These are phyloP conservation scores for Sturnus vulgaris DNA, from an alignment of 2,113 vertebrate genomes.

Conservation along the genomic window DNA sequence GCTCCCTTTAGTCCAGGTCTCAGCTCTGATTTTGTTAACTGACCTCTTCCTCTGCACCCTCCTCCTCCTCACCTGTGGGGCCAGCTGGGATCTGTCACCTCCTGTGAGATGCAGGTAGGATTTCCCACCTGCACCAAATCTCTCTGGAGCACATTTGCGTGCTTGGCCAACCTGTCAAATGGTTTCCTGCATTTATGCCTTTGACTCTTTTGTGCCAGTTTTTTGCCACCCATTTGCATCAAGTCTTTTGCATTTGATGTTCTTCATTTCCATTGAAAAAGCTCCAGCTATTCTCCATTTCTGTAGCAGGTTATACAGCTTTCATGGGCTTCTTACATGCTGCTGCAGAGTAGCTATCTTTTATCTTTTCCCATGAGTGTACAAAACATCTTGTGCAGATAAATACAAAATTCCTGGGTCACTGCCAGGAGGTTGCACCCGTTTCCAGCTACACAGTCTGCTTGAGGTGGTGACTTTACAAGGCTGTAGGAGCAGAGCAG, in stretches of 20 bases:
- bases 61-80: not conserved
- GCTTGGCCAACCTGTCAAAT: not conserved
- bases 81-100: not conserved
- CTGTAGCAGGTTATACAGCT: not conserved
- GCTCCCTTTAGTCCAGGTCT: not conserved
- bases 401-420: not conserved
- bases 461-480: constrained; percentile 9
- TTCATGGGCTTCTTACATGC: not conserved
- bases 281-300: not conserved
- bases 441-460: not conserved
- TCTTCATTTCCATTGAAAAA: not conserved
- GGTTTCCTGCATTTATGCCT: not conserved
- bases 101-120: not conserved
- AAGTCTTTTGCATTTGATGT: not conserved
- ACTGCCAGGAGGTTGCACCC: not conserved
- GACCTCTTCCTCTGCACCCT: not conserved
- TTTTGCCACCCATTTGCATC: not conserved
- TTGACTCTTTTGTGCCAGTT: not conserved
- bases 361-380: not conserved
- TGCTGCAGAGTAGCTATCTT: not conserved
- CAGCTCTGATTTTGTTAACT: not conserved
- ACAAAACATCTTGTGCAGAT: not conserved
- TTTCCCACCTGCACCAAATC: not conserved
- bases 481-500: not conserved
- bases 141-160: not conserved